Percentiles rank a stretch among this genome's conserved stretches.
phyloP scores from a whole-genome alignment of 1,140 invertebrate genomes.

The Atopsyche davidsoni region DNA sequence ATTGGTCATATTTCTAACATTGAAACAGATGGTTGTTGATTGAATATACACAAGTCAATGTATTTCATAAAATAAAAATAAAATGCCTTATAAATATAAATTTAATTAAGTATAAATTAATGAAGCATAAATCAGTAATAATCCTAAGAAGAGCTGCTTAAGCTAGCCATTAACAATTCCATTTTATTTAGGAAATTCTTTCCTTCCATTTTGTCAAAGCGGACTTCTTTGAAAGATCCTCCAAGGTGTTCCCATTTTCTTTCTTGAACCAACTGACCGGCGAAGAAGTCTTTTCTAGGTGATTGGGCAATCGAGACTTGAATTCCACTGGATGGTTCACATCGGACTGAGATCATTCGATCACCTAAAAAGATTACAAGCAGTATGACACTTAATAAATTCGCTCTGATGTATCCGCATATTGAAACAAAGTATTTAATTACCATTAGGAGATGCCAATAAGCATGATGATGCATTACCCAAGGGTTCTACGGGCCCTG shows the following conservation, averaged over 20 bases:
- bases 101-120: neutral
- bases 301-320: constrained; percentile 74
- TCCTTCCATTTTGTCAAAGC: constrained; percentile 93
- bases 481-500: constrained; percentile 81
- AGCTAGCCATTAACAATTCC: constrained; percentile 90
- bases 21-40: too few relatives aligned
- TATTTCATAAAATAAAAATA: too few relatives aligned
- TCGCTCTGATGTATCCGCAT: neutral
- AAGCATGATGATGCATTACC: constrained; percentile 84
- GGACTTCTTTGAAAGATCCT: constrained; percentile 83
- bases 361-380: constrained; percentile 50
- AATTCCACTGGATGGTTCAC: constrained; percentile 59
- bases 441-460: constrained; percentile 80
- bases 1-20: too few relatives aligned
- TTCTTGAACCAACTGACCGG: constrained; percentile 78
- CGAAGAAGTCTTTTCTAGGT: constrained; percentile 80
- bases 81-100: constrained; percentile 2
- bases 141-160: constrained; percentile 53
- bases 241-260: constrained; percentile 88
- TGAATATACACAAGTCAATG: too few relatives aligned
- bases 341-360: constrained; percentile 80
- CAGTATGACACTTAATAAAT: constrained; percentile 1
- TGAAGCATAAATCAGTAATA: too few relatives aligned
- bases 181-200: constrained; percentile 96
- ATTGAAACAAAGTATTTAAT: constrained; percentile 33